These are phyloP conservation scores for Amphimallon solstitiale DNA, from an alignment of 2,888 invertebrate genomes.

Conservation along the genomic window DNA sequence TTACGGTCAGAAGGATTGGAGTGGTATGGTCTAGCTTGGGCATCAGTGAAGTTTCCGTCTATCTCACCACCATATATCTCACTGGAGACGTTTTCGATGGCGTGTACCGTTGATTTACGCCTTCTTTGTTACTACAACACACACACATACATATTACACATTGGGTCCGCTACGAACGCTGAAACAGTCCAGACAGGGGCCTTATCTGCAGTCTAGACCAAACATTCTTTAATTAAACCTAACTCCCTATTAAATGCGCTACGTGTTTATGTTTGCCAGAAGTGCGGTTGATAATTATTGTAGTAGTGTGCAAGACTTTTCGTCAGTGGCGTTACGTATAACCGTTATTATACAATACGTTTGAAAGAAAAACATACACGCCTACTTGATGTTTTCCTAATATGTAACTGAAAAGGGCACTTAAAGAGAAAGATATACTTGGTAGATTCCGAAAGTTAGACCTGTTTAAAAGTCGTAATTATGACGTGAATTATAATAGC, in stretches of 20 bases:
- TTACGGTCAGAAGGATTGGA: slow-evolving; percentile 53
- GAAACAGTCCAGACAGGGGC: slow-evolving; percentile 47
- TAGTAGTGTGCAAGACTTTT: slow-evolving; percentile 28
- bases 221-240: slow-evolving; percentile 54
- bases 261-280: slow-evolving; percentile 48
- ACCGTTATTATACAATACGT: no score
- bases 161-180: slow-evolving; percentile 36
- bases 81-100: slow-evolving; percentile 53
- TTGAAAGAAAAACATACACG: no score
- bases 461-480: no score
- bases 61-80: slow-evolving; percentile 54
- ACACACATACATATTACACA: slow-evolving; percentile 42
- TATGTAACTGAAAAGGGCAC: no score
- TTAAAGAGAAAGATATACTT: no score
- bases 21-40: slow-evolving; percentile 30
- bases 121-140: slow-evolving; percentile 55
- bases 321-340: background rate
- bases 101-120: slow-evolving; percentile 54
- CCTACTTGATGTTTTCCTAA: no score
- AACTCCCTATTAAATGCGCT: slow-evolving; percentile 49
- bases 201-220: slow-evolving; percentile 52
- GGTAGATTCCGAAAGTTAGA: no score
- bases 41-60: slow-evolving; percentile 49
- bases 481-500: no score
- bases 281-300: slow-evolving; percentile 35